Conservation (phyloP, 2,888 invertebrate species). For the Orchesellides sinensis region DNA sequence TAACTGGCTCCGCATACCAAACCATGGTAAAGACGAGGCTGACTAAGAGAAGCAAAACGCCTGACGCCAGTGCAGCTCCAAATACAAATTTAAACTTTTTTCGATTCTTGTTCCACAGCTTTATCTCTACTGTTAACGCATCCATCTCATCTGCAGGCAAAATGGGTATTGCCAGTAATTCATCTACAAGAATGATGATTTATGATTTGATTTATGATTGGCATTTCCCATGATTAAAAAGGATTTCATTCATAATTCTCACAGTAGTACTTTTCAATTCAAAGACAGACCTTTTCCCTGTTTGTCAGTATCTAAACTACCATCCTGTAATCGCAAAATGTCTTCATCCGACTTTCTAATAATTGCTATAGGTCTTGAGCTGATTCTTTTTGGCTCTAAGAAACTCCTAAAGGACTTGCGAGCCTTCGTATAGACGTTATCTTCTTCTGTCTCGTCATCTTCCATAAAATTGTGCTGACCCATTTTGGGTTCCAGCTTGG, state of each 20-base stretch:
- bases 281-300: not conserved
- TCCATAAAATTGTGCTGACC: not conserved
- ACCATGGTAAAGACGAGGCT: not conserved
- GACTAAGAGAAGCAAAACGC: not conserved
- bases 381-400: constrained; percentile 1
- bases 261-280: not conserved
- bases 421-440: not conserved
- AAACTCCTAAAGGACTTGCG: not conserved
- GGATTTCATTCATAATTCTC: too few relatives aligned
- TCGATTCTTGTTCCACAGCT: constrained; percentile 22
- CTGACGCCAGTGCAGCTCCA: not conserved
- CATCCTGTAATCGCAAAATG: constrained; percentile 28
- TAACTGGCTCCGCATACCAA: not conserved
- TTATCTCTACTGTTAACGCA: constrained; percentile 28
- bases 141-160: constrained; percentile 47
- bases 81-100: not conserved
- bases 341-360: constrained; percentile 22
- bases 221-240: too few relatives aligned
- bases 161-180: constrained; percentile 28
- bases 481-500: not conserved
- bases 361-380: constrained; percentile 29
- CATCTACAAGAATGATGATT: constrained; percentile 3
- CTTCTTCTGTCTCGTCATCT: not conserved
- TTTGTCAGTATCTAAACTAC: not conserved
- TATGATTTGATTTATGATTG: too few relatives aligned